phyloP scores from a whole-genome alignment of 2,888 invertebrate species.

The Sarcophaga caerulescens region DNA sequence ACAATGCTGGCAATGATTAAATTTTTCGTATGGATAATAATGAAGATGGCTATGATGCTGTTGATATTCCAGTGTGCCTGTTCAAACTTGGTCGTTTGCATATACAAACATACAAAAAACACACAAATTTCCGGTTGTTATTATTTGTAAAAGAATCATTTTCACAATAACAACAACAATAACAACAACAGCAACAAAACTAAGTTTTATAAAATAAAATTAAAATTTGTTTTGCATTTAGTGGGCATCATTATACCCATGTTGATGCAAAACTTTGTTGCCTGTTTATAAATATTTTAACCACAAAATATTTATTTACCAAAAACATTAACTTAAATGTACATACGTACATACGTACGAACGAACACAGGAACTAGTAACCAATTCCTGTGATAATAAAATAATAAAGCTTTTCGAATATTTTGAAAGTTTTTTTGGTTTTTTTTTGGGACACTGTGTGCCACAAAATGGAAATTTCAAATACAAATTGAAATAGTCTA shows the following conservation, averaged over 20 bases:
- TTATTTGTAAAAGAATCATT: conserved; percentile 46
- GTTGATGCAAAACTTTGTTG: conserved; percentile 69
- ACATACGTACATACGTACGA: background rate
- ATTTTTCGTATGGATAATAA: conserved; percentile 26
- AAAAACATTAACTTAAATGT: background rate
- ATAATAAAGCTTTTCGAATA: background rate
- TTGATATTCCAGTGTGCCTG: background rate
- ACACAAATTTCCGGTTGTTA: conserved; percentile 64
- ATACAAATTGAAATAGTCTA: no score
- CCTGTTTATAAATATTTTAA: conserved; percentile 58
- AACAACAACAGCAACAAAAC: background rate
- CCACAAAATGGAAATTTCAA: no score
- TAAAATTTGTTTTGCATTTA: background rate
- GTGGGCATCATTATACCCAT: background rate
- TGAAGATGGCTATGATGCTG: background rate
- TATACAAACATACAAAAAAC: conserved; percentile 38
- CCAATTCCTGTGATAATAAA: conserved; percentile 57
- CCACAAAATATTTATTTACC: conserved; percentile 61
- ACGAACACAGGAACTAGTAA: background rate
- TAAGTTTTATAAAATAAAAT: no score
- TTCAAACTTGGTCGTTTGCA: conserved; percentile 14
- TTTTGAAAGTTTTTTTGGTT: background rate
- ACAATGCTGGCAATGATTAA: conserved; percentile 25
- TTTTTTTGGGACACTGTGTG: background rate
- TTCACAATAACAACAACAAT: conserved; percentile 14